Percentiles rank a stretch among this genome's conserved stretches.
Evolutionary conservation across 2,797 vertebrate species (phyloP).

Genomic region (Podargus strigoides): DNA sequence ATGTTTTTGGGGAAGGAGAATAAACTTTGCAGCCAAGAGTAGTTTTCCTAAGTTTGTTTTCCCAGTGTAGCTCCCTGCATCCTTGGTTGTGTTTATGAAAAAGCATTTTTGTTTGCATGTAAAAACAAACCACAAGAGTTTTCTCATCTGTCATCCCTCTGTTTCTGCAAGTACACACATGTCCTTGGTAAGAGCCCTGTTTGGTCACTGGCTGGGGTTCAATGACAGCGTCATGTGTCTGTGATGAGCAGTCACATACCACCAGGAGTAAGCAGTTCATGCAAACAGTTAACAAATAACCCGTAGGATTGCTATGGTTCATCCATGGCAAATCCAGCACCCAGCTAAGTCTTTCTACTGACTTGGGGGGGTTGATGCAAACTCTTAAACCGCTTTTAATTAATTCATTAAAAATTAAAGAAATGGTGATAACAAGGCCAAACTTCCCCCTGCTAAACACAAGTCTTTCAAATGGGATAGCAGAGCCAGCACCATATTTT

Average conservation of each 20-base stretch:
- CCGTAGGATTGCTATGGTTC: not conserved
- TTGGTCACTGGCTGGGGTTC: not conserved
- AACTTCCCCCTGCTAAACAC: not conserved
- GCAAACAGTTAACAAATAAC: not conserved
- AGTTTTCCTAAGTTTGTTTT: conserved; percentile 31
- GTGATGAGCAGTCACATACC: not conserved
- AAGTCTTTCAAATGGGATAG: not conserved
- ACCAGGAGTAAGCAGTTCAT: not conserved
- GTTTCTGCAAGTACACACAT: conserved; percentile 8
- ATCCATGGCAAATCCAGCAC: not conserved
- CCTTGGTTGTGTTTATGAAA: conserved; percentile 14
- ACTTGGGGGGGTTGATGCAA: not conserved
- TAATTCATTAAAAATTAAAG: not conserved
- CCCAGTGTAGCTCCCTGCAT: not conserved
- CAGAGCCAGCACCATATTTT: not conserved
- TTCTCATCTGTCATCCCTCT: conserved; percentile 24
- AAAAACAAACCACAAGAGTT: conserved; percentile 35
- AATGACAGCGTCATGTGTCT: not conserved
- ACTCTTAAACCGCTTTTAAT: not conserved
- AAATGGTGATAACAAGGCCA: not conserved
- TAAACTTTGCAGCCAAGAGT: conserved; percentile 46
- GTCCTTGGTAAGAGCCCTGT: not conserved
- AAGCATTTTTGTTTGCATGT: conserved; percentile 34
- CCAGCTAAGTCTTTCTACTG: not conserved
- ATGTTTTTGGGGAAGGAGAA: not conserved